Base-by-base conservation (phyloP, 2,888 invertebrate species). In the Odontothrips loti region DNA sequence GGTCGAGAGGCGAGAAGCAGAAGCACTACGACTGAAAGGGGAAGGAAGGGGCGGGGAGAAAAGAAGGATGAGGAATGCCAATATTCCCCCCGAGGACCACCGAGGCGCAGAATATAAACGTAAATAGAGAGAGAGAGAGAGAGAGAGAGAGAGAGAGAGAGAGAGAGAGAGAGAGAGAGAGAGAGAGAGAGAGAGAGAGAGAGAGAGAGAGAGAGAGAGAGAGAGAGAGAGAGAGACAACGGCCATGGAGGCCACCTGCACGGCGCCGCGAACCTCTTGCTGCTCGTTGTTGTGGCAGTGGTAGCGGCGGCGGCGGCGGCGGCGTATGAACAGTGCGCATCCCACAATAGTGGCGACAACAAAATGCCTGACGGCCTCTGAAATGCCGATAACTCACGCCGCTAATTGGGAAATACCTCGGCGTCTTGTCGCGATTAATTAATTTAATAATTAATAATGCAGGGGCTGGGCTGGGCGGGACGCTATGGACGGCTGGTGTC, bases 361-460 rank as follows among this genome's bases (percentile, higher is more conserved):
- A 75, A 10, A 75, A 75, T 75, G 68, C 68, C 68, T 12, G 68
- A 20, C 51, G 51, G 51, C 51, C 51, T 10, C 68, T 4, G 27
- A 75, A 75, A 75, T 75, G 68, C 68, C 68, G 23, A 75, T 75
- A 75, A 75, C 23, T 75, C 68, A 75, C 27, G 27, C 68, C 10
- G 68, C 68, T 75, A 75, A 75, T 75, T 75, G 68, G 34, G 68
- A 75, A 75, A 75, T 75, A 23, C 68, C 68, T 27, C 68, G 68
- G 68, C 68, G 34, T 43, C 34, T 43, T 43, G 34, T 43, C 34
- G 6, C 34, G 6, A 43, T 43, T 43, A 43, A 58, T 58, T 27
- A 68, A 58, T 58, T 27, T 23, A 68, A 11, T 68, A 68, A 68
- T 23, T 68, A 27, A 68, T 9, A n/a, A 23, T n/a, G 68, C n/a